These are phyloP conservation scores for Pungitius pungitius DNA, from an alignment of 2,113 vertebrate genomes.

Conservation along the genomic window DNA sequence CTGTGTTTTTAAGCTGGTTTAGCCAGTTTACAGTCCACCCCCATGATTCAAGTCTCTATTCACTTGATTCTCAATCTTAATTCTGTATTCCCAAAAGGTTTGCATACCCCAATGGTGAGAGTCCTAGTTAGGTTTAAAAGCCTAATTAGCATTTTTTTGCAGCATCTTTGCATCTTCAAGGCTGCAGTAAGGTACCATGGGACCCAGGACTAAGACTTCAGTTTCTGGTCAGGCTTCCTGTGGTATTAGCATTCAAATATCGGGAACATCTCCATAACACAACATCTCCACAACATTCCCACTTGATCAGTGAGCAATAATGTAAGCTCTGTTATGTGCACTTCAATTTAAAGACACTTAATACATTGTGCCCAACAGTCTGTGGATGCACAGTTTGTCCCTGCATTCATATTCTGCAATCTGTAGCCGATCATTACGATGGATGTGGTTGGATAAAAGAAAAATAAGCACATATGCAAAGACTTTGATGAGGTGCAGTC, in stretches of 20 bases:
- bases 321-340: neutral
- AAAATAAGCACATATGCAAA: neutral
- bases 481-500: neutral
- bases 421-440: neutral
- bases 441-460: neutral
- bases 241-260: neutral
- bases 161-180: neutral
- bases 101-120: neutral
- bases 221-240: neutral
- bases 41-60: neutral
- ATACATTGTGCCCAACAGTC: neutral
- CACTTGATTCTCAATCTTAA: neutral
- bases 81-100: neutral
- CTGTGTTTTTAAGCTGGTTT: neutral
- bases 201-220: neutral
- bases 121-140: neutral
- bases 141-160: neutral
- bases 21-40: neutral
- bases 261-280: neutral
- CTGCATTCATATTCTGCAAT: neutral
- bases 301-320: constrained; percentile 20
- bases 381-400: neutral
- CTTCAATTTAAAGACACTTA: constrained; percentile 8
- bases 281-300: neutral
- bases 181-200: neutral